A percentile compares a stretch with the other conserved stretches of the same genome.
Conservation (phyloP, 1,140 invertebrate species). For the Drosophila nikananu region DNA sequence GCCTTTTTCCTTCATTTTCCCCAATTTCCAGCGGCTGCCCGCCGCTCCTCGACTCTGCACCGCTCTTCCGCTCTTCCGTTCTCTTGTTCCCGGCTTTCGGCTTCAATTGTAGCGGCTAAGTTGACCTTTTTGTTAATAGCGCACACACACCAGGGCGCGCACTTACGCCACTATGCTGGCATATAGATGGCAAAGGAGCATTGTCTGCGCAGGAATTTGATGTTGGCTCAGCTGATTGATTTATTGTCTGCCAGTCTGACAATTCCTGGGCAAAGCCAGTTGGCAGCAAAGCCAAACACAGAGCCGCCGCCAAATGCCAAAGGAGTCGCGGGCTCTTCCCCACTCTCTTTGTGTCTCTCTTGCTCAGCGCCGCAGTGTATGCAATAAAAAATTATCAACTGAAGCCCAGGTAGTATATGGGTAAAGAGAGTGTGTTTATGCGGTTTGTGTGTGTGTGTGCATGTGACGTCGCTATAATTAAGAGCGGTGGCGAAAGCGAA, state of each 20-base stretch:
- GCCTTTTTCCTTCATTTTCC: constrained; percentile 30
- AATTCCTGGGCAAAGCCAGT: constrained; percentile 39
- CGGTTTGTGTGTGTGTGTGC: constrained; percentile 52
- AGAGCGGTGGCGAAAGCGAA: constrained; percentile 56
- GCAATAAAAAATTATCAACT: constrained; percentile 69
- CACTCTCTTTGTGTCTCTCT: constrained; percentile 1
- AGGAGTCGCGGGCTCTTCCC: constrained; percentile 20
- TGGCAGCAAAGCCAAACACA: constrained; percentile 60
- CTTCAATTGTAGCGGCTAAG: constrained; percentile 64
- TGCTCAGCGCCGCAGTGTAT: constrained; percentile 54
- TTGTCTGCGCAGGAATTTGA: constrained; percentile 75
- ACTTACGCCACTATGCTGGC: constrained; percentile 25
- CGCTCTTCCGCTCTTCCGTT: constrained; percentile 1
- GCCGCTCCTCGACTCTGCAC: constrained; percentile 3
- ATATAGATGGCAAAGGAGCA: constrained; percentile 29
- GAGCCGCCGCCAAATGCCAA: constrained; percentile 61
- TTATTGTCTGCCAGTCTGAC: constrained; percentile 73
- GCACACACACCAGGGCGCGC: constrained; percentile 17
- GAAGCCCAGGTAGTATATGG: constrained; percentile 25
- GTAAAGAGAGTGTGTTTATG: constrained; percentile 3
- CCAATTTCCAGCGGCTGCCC: not conserved
- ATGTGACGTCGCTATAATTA: constrained; percentile 80
- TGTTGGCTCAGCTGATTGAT: constrained; percentile 81
- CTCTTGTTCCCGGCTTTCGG: constrained; percentile 20
- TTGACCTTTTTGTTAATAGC: constrained; percentile 76